Base-by-base conservation (phyloP, 1,140 invertebrate species). In the Schmidtea mediterranea region DNA sequence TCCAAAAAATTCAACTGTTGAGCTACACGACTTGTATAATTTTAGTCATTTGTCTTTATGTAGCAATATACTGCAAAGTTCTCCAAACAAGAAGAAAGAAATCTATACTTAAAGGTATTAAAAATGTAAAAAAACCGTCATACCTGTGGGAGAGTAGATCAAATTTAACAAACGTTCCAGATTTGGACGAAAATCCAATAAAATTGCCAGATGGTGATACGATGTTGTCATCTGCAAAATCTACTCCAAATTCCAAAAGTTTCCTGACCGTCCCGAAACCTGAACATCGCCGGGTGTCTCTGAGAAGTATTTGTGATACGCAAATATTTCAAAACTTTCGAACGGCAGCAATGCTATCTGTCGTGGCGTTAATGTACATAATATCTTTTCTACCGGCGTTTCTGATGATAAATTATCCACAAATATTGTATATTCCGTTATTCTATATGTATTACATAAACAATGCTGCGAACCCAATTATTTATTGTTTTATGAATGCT, bases 381-480 rank as follows among this genome's bases (percentile, higher is more conserved):
- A 15, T 45, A 5, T 19, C 43, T 2, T 45, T 45, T 45, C 22
- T 45, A 19, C 43, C 43, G 22, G 19, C 15, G 8, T 32, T 32
- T 32, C 3, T 32, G 10, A 45, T 45, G 18, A 5, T 45, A 5
- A 16, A 21, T 13, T 12, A 19, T 19, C n/a, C 15, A 2, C 2
- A 8, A 8, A 24, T 21, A 5, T 19, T 45, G 12, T 6, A 16
- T 16, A 21, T 45, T 5, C 43, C 15, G 22, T 21, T 45, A 5
- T 45, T 45, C 18, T 45, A 45, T 45, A 13, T 45, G 19, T 45
- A 45, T 21, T 45, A 19, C n/a, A 3, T 45, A 24, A 45, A 45
- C 21, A 45, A 45, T 24, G 43, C 43, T 45, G 43, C 21, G 3
- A 45, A 45, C n/a, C 21, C 21, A 24, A 45, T 45, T 19, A 45